Percentiles rank a stretch among this genome's conserved stretches.
These are phyloP conservation scores for Drosophila tsacasi DNA, from an alignment of 1,140 invertebrate species.

Conservation along the genomic window DNA sequence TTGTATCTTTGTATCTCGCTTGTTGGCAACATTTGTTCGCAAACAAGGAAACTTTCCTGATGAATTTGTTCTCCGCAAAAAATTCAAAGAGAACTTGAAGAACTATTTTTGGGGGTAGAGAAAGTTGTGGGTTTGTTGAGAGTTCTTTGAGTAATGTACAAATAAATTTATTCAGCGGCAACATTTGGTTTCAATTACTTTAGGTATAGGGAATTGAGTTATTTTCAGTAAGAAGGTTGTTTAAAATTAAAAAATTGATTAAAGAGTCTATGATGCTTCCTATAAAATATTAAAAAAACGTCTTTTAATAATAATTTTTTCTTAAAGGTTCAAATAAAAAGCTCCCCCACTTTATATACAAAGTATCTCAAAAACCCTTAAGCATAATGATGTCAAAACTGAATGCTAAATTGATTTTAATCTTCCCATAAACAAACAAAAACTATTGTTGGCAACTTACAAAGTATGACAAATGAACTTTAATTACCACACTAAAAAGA, in stretches of 20 bases:
- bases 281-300: too few relatives aligned
- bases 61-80: background rate
- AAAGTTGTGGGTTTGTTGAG: background rate
- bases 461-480: conserved; percentile 80
- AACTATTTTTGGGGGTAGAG: conserved; percentile 5
- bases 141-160: background rate
- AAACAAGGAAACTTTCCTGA: conserved; percentile 25
- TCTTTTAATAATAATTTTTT: background rate
- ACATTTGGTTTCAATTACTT: conserved; percentile 7
- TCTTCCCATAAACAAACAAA: conserved; percentile 36
- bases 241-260: background rate
- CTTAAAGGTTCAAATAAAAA: background rate
- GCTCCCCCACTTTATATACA: conserved; percentile 12
- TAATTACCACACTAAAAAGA: conserved; percentile 72
- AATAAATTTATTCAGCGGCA: background rate
- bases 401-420: conserved; percentile 80
- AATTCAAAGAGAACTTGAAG: background rate
- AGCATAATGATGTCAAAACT: conserved; percentile 61
- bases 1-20: conserved; percentile 14
- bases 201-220: background rate
- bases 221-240: background rate
- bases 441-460: conserved; percentile 51
- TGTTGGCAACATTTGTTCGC: conserved; percentile 56
- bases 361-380: conserved; percentile 26
- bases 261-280: too few relatives aligned